phyloP scores from a whole-genome alignment of 2,888 invertebrate species.

The Stenchaetothrips biformis region DNA sequence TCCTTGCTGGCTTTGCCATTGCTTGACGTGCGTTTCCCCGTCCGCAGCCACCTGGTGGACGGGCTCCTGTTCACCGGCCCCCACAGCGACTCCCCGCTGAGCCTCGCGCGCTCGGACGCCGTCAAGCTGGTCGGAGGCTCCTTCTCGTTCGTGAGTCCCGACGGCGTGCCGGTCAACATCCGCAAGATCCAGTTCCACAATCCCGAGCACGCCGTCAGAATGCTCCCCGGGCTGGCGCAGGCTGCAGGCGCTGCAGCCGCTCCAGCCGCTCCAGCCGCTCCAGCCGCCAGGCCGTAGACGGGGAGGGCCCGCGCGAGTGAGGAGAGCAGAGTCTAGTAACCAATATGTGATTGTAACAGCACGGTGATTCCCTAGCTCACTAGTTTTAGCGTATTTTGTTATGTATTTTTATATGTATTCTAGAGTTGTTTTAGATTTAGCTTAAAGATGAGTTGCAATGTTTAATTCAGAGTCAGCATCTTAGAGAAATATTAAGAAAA shows the following conservation, averaged over 20 bases:
- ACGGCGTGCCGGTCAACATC: slow-evolving; percentile 8
- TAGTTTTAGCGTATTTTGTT: not conserved
- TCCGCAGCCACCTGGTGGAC: not conserved
- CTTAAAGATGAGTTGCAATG: not conserved
- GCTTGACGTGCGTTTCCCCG: not conserved
- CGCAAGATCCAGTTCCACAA: not conserved
- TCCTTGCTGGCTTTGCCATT: not conserved
- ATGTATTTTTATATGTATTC: not conserved
- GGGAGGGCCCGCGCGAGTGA: no score
- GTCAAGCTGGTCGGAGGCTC: not conserved
- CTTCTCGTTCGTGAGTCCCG: slow-evolving; percentile 8
- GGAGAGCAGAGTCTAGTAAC: not conserved
- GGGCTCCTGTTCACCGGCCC: not conserved
- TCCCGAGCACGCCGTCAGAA: not conserved
- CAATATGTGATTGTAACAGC: not conserved
- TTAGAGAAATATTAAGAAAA: no score
- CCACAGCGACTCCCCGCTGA: not conserved
- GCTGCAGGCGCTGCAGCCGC: no score
- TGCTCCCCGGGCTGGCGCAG: no score
- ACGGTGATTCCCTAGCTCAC: slow-evolving; percentile 1
- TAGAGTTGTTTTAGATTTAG: not conserved
- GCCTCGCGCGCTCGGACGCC: not conserved
- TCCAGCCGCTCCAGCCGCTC: no score
- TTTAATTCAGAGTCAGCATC: no score
- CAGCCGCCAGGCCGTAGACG: no score